These are phyloP conservation scores for Antheraea mylitta DNA, from an alignment of 1,140 invertebrate genomes.

Conservation along the genomic window DNA sequence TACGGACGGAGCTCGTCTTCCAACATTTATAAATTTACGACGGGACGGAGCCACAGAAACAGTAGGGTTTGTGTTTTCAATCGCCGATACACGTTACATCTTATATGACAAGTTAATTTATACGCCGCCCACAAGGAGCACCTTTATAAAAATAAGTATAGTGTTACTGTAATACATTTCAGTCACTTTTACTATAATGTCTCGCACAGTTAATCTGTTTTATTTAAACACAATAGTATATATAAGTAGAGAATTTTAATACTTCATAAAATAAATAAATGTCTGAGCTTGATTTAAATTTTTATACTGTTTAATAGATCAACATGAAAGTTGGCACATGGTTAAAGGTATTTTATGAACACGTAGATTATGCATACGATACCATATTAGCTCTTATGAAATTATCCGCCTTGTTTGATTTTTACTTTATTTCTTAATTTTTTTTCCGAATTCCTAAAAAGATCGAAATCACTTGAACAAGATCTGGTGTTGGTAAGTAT, in stretches of 20 bases:
- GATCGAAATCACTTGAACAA: too few species aligned
- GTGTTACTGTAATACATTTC: conserved; percentile 35
- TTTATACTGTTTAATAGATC: too few species aligned
- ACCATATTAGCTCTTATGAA: too few species aligned
- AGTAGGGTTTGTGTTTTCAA: conserved; percentile 51
- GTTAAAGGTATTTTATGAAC: too few species aligned
- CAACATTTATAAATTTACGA: conserved; percentile 46
- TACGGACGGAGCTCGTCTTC: conserved; percentile 30
- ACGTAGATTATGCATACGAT: too few species aligned
- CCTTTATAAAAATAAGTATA: conserved; percentile 40
- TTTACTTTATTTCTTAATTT: too few species aligned
- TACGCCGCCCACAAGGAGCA: conserved; percentile 44
- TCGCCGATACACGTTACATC: conserved; percentile 44
- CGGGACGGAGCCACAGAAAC: conserved; percentile 35
- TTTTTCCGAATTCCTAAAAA: too few species aligned
- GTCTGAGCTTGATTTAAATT: too few species aligned
- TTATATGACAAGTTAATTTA: conserved; percentile 60
- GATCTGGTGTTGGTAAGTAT: too few species aligned
- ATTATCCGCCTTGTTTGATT: too few species aligned
- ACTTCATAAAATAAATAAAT: too few species aligned
- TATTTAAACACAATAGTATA: background rate
- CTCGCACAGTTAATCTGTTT: background rate
- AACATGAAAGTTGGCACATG: too few species aligned
- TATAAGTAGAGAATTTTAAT: background rate
- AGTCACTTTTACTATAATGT: background rate